Base-by-base conservation (phyloP, 1,140 invertebrate species). In the Calephelis virginiensis region DNA sequence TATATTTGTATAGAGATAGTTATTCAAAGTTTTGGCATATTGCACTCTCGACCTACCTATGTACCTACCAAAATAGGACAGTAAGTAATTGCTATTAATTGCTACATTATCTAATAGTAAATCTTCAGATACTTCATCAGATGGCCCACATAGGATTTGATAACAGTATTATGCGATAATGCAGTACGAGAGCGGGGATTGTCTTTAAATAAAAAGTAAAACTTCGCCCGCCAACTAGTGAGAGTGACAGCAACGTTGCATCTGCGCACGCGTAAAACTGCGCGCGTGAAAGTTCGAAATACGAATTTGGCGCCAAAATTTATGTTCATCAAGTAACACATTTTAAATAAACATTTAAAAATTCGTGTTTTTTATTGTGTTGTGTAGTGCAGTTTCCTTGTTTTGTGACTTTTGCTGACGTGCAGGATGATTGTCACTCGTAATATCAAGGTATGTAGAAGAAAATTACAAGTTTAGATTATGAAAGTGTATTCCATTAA, bases 171-270 rank as follows among this genome's bases (percentile, higher is more conserved):
- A 85, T 87, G 78, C 73, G 83, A 85, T 85, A 83, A 81, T 84
- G 68, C 76, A 81, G 45, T 48, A 76, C 68, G 77, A 80, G 78
- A 85, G 86, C 77, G 85, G 87, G 87, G 85, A 88, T 83, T 75
- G 69, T 64, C 71, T 80, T 87, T 81, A 81, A 89, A 86, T 86
- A 90, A 88, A 88, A 89, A 82, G 81, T 87, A 87, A 81, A 79
- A 68, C 70, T 45, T 61, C 70, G 66, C 67, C 37, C 65, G 67
- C 69, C 73, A 71, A 75, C 74, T 70, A 82, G 87, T 83, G 87
- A 90, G 87, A 90, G 87, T 90, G 83, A 88, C 81, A 75, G 69
- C 72, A 68, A 67, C 75, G 63, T 66, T 73, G 75, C 67, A 63
- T 61, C 67, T 70, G 72, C 76, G 77, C 75, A 82, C 83, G 79